Conservation (phyloP, 2,888 invertebrate genomes). For the Stenchaetothrips biformis region DNA sequence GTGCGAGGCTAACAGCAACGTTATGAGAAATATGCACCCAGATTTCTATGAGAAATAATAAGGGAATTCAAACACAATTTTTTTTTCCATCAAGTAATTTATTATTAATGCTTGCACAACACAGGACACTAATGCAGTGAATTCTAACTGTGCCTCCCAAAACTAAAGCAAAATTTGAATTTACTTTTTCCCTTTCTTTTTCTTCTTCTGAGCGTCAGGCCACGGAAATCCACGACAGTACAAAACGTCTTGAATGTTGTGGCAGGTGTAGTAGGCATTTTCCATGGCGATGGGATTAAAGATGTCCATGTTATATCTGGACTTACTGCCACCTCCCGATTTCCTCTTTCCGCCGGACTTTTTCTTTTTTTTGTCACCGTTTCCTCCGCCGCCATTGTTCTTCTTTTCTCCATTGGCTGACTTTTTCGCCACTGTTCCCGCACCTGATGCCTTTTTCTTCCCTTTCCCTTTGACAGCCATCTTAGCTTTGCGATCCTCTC, state of each 20-base stretch:
- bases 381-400: constrained; percentile 49
- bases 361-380: constrained; percentile 48
- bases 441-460: constrained; percentile 41
- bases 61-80: too few relatives aligned
- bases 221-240: constrained; percentile 83
- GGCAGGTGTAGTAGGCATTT: constrained; percentile 89
- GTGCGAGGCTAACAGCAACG: too few relatives aligned
- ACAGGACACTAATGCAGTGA: neutral
- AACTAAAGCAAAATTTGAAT: constrained; percentile 33
- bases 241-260: constrained; percentile 84
- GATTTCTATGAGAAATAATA: too few relatives aligned
- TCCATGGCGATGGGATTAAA: constrained; percentile 88
- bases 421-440: constrained; percentile 40
- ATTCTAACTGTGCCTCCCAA: neutral
- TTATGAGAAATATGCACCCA: too few relatives aligned
- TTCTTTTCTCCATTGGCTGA: constrained; percentile 47
- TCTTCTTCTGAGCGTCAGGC: constrained; percentile 82
- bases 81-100: too few relatives aligned
- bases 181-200: constrained; percentile 69
- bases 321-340: constrained; percentile 47
- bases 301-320: constrained; percentile 73
- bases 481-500: too few relatives aligned
- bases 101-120: too few relatives aligned
- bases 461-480: constrained; percentile 52
- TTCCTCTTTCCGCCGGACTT: constrained; percentile 45